Evolutionary conservation across 2,113 vertebrate genomes (phyloP).

Genomic region (Spilogale gracilis): DNA sequence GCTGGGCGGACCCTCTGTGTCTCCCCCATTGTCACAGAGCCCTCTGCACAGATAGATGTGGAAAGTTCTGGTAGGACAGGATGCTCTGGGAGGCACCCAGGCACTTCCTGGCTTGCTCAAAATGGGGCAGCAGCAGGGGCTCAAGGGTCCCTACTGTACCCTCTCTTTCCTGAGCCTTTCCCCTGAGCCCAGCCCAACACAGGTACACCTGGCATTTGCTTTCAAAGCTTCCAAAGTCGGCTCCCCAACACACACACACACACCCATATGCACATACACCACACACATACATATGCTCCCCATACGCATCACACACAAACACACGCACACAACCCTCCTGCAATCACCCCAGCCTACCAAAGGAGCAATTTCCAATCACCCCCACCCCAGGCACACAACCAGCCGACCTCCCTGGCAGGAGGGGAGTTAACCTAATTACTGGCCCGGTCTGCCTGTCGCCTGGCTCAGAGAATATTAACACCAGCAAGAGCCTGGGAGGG

Average conservation of each 20-base stretch:
- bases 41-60: not conserved
- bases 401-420: not conserved
- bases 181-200: not conserved
- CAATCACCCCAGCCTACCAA: not conserved
- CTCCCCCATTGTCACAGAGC: not conserved
- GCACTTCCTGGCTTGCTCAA: not conserved
- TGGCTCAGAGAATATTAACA: slow-evolving; percentile 65
- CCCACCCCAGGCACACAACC: not conserved
- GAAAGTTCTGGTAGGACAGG: not conserved
- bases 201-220: not conserved
- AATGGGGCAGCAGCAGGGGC: rapidly evolving
- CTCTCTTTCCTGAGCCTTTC: not conserved
- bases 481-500: slow-evolving; percentile 42
- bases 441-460: slow-evolving; percentile 20
- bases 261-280: not conserved
- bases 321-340: too few relatives aligned
- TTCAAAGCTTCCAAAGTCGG: too few relatives aligned
- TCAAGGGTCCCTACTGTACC: rapidly evolving
- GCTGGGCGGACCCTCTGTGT: not conserved
- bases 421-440: slow-evolving; percentile 71
- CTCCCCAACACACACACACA: not conserved
- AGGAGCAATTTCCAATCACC: not conserved
- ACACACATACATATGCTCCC: not conserved
- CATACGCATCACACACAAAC: not conserved
- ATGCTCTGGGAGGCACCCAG: not conserved